Evolutionary conservation across 1,140 invertebrate species (phyloP).

Genomic region (Philopotamus ludificatus): DNA sequence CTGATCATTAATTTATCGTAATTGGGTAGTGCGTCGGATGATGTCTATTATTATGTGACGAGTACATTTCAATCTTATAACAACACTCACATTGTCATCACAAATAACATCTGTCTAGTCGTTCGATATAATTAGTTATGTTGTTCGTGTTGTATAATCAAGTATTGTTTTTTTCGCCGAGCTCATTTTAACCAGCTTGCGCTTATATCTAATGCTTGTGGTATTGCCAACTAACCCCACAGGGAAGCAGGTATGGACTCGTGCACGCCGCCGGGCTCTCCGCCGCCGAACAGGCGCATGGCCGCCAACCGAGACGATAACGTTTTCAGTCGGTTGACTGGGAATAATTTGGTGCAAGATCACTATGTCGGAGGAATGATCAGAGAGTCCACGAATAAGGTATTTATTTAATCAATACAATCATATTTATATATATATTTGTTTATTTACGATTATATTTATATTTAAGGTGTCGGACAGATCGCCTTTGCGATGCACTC

Average conservation of each 20-base stretch:
- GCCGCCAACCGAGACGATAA: slow-evolving; percentile 64
- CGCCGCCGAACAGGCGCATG: slow-evolving; percentile 62
- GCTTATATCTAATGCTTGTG: slow-evolving; percentile 43
- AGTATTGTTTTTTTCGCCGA: slow-evolving; percentile 15
- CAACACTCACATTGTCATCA: too few relatives aligned
- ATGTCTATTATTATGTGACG: too few relatives aligned
- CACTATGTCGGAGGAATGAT: slow-evolving; percentile 65
- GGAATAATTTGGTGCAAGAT: slow-evolving; percentile 56
- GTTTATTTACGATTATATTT: neutral
- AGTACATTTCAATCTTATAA: too few relatives aligned
- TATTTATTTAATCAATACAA: neutral
- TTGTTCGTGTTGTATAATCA: too few relatives aligned
- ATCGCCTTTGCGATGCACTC: slow-evolving; percentile 67
- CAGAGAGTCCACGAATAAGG: slow-evolving; percentile 60
- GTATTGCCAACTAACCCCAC: slow-evolving; percentile 39
- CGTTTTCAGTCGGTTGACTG: slow-evolving; percentile 78
- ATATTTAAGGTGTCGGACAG: slow-evolving; percentile 39
- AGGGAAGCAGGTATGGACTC: slow-evolving; percentile 52
- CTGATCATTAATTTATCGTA: too few relatives aligned
- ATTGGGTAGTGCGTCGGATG: too few relatives aligned
- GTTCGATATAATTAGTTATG: too few relatives aligned
- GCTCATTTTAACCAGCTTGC: slow-evolving; percentile 37
- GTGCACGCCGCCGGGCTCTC: slow-evolving; percentile 64
- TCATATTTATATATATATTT: neutral
- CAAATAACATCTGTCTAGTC: too few relatives aligned